These are phyloP conservation scores for Halichoerus grypus DNA, from an alignment of 2,113 vertebrate genomes.

Conservation along the genomic window DNA sequence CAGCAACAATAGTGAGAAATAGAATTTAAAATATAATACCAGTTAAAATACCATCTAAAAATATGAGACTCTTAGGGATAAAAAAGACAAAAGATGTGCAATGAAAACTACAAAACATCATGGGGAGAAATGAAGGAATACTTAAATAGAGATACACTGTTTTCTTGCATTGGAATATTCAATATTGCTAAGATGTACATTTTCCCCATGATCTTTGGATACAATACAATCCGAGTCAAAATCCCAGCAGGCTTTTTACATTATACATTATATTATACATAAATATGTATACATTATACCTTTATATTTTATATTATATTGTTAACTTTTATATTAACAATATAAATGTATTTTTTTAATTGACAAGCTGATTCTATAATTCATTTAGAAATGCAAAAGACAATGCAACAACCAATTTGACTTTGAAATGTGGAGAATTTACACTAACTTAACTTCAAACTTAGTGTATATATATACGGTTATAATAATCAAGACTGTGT, in stretches of 20 bases:
- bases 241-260: background rate
- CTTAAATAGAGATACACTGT: background rate
- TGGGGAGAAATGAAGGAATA: background rate
- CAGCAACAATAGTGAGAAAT: background rate
- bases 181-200: background rate
- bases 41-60: background rate
- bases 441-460: background rate
- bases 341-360: background rate
- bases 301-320: background rate
- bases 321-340: background rate
- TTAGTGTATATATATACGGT: background rate
- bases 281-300: background rate
- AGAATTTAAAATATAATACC: constrained; percentile 8
- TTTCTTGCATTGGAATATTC: background rate
- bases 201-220: background rate
- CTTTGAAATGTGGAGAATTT: background rate
- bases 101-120: background rate
- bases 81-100: background rate
- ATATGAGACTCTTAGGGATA: background rate
- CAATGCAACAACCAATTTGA: background rate
- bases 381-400: background rate
- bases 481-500: background rate
- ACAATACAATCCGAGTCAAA: background rate
- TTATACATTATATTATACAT: background rate
- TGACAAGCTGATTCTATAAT: constrained; percentile 7